Evolutionary conservation across 2,888 invertebrate genomes (phyloP).

Genomic region (Chelonus formosanus): DNA sequence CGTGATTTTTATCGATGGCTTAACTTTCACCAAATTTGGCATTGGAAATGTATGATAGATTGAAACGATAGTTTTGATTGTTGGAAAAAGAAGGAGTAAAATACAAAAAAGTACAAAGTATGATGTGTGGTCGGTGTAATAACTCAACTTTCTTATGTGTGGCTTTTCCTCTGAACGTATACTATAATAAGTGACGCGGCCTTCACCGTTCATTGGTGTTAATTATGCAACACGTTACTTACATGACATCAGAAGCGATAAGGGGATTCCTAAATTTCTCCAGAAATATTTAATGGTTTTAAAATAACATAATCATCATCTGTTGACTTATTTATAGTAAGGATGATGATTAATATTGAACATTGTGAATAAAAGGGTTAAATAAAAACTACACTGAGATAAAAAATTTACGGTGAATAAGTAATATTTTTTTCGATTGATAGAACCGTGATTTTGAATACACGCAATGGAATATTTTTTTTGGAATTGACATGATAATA

Average conservation of each 20-base stretch:
- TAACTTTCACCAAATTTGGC: slow-evolving; percentile 45
- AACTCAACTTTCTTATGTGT: slow-evolving; percentile 48
- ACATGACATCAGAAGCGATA: slow-evolving; percentile 52
- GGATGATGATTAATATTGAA: too few relatives aligned
- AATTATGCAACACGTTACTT: slow-evolving; percentile 55
- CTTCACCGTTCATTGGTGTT: slow-evolving; percentile 55
- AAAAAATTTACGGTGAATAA: too few relatives aligned
- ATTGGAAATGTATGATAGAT: slow-evolving; percentile 35
- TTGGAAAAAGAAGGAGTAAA: not conserved
- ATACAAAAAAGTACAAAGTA: not conserved
- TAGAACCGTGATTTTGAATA: too few relatives aligned
- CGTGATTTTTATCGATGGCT: not conserved
- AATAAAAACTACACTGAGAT: too few relatives aligned
- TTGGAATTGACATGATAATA: too few relatives aligned
- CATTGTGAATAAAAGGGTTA: too few relatives aligned
- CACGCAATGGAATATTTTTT: too few relatives aligned
- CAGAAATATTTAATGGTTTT: slow-evolving; percentile 35
- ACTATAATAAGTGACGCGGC: slow-evolving; percentile 51
- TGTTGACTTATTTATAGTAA: too few relatives aligned
- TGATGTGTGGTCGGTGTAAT: slow-evolving; percentile 14
- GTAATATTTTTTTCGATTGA: too few relatives aligned
- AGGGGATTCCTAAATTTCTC: slow-evolving; percentile 49
- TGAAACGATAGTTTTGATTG: slow-evolving; percentile 17
- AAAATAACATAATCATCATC: too few relatives aligned
- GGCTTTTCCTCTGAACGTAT: slow-evolving; percentile 52